Conservation (phyloP, 2,888 invertebrate genomes). For the Campaea margaritaria region DNA sequence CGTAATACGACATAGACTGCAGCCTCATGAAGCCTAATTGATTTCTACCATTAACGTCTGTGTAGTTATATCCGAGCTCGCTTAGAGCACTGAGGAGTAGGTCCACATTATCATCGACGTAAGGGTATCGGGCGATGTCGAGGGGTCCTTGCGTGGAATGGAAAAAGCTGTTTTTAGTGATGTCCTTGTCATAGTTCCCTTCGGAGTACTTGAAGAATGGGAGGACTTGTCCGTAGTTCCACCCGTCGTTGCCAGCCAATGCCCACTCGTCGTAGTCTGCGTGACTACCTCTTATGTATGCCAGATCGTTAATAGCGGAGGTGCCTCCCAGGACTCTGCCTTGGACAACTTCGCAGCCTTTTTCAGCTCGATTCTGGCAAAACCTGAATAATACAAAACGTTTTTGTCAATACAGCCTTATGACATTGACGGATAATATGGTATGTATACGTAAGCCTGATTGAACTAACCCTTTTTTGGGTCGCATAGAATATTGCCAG, state of each 20-base stretch:
- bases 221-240: conserved; percentile 71
- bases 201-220: conserved; percentile 81
- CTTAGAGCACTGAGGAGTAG: conserved; percentile 73
- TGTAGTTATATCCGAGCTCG: conserved; percentile 77
- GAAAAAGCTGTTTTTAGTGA: conserved; percentile 72
- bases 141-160: conserved; percentile 78
- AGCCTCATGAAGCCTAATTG: conserved; percentile 79
- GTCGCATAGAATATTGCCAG: conserved; percentile 77
- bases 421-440: no score
- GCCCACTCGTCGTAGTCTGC: conserved; percentile 81
- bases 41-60: conserved; percentile 75
- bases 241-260: conserved; percentile 73
- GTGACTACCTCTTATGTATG: conserved; percentile 77
- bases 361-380: conserved; percentile 66
- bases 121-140: conserved; percentile 75
- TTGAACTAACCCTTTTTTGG: conserved; percentile 72
- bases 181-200: conserved; percentile 79
- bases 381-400: conserved; percentile 59
- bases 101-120: conserved; percentile 77
- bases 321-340: conserved; percentile 77
- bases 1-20: conserved; percentile 77
- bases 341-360: conserved; percentile 75
- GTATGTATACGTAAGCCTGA: no score
- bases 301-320: conserved; percentile 77
- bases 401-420: neutral